Base-by-base conservation (phyloP, 2,888 invertebrate species). In the Caenorhabditis auriculariae region DNA sequence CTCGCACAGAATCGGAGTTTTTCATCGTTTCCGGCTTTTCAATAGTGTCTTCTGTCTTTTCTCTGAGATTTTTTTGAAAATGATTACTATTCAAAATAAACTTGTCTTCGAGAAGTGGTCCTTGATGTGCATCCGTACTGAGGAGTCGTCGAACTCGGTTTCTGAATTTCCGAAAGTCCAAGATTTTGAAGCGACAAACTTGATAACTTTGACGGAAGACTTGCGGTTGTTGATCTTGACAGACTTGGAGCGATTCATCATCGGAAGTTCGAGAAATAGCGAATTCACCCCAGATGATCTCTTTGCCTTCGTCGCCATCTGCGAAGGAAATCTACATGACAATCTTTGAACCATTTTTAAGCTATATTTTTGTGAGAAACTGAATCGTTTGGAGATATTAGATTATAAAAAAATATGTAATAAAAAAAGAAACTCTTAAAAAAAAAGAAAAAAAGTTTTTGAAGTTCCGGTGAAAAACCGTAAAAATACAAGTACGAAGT, bases 241-340 rank as follows among this genome's bases (percentile, higher is more conserved):
- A 23, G 69, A 67, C 29, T 63, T 62, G 2, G 68, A 72, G 29
- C 71, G 32, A 23, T 52, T 60, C 29, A 71, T 21, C 26, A 73
- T 42, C 0, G 73, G 73, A 4, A 73, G 45, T 23, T 69, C 61
- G 4, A 71, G 53, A 19, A 73, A 66, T 9, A 71, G 45, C 7
- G 63, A 52, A n/a, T 58, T 65, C 3, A 60, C 55, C 7, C 41
- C 41, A 27, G 53, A 12, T 23, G 7, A 44, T 7, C 12, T 15
- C 23, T 50, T 56, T 32, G 32, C 37, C 17, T 60, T 60, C 12
- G 62, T 66, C 1, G 63, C 55, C 37, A 66, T 65, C 64, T 65
- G 32, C n/a, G n/a, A n/a, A n/a, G n/a, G n/a, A n/a, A n/a, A n/a
- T n/a, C n/a, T n/a, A n/a, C n/a, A n/a, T n/a, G n/a, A n/a, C n/a